Conservation (phyloP, 2,113 vertebrate genomes). For the Oxyruncus cristatus region DNA sequence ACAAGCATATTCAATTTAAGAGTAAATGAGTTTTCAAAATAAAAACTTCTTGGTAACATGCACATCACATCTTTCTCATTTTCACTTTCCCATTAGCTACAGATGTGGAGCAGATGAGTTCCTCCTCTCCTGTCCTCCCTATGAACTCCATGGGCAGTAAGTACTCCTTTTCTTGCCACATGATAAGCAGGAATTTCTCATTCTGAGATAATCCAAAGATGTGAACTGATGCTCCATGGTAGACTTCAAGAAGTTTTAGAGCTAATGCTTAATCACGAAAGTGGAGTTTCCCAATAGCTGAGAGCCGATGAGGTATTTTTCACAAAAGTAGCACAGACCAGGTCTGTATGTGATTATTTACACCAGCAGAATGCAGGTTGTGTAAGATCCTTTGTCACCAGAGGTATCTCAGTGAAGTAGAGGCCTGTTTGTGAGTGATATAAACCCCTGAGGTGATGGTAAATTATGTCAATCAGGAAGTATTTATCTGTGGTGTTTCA, state of each 20-base stretch:
- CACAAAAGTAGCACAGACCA: neutral
- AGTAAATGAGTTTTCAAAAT: neutral
- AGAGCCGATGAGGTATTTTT: neutral
- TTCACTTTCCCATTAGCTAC: constrained; percentile 43
- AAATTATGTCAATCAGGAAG: neutral
- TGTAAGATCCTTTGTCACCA: neutral
- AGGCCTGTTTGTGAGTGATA: neutral
- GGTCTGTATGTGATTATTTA: neutral
- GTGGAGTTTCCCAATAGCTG: neutral
- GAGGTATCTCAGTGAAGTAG: neutral
- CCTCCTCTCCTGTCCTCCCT: constrained; percentile 57
- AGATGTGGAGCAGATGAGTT: constrained; percentile 69
- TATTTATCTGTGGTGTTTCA: neutral
- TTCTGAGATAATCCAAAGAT: neutral
- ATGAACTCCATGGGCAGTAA: constrained; percentile 69
- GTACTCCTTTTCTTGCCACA: constrained; percentile 30
- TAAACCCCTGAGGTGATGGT: neutral
- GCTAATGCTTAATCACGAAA: neutral
- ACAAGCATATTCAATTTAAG: neutral
- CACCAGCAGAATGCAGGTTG: neutral
- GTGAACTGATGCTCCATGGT: neutral
- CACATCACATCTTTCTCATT: constrained; percentile 18
- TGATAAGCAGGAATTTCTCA: neutral
- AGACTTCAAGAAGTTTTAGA: neutral
- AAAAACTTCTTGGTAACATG: neutral